Base-by-base conservation (phyloP, 1,140 invertebrate species). In the Metopolophium dirhodum region DNA sequence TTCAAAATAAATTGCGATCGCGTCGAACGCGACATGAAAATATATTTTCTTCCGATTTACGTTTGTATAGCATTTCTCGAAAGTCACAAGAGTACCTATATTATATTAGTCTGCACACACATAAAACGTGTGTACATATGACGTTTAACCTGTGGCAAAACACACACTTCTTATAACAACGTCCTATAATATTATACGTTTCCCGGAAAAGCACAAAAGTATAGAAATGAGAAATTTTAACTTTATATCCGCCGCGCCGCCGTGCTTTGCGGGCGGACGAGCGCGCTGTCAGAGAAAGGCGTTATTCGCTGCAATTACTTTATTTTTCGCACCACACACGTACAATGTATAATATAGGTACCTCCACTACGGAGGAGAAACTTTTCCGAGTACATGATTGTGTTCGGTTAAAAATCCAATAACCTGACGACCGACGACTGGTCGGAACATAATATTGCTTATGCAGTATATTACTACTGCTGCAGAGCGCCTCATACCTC, bases 181-280 rank as follows among this genome's bases (percentile, higher is more conserved):
- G 61, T 68, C 11, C 61, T 68, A 41, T 41, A 22, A 37, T 83
- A 23, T 41, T 23, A 23, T 37, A 83, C 35, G 82, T 83, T 83
- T 41, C 37, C 20, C 18, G 82, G n/a, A 37, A 37, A 83, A 37
- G 35, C 37, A 83, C 82, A 83, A 37, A 83, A 37, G 82, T 83
- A 83, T 35, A 22, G 37, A 22, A 83, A 83, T 83, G 82, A 37
- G 82, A 83, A 83, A 83, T 83, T 83, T 83, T 83, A 83, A 83
- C 20, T 83, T 83, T 83, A 83, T 83, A 35, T 37, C n/a, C 35
- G 18, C 37, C 35, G 35, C 35, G 18, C 37, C 35, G 35, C 35
- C 82, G 37, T 8, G 41, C 35, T 22, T 41, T 23, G 35, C 35
- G 82, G 35, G 82, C 4, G 61, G 61, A 77, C 61, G 61, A 77